Evolutionary conservation across 2,113 vertebrate genomes (phyloP).

Genomic region (Zosterops hypoxanthus): DNA sequence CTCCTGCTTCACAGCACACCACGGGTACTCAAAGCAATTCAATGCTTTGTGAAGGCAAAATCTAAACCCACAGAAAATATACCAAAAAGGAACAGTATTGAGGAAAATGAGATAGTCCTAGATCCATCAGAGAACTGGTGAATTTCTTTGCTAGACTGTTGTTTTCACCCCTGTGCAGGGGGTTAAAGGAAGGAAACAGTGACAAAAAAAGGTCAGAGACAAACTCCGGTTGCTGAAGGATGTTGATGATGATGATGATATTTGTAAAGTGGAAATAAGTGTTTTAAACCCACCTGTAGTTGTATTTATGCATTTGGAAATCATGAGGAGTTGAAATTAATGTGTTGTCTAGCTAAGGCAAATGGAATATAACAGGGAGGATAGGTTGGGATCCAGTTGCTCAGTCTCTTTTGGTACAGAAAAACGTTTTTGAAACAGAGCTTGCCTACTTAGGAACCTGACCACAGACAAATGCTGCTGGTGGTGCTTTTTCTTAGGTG

Average conservation of each 20-base stretch:
- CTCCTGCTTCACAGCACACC: not conserved
- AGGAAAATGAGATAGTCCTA: not conserved
- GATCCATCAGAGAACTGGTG: not conserved
- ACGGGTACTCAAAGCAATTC: not conserved
- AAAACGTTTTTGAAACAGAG: not conserved
- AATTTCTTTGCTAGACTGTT: not conserved
- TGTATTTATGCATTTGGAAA: not conserved
- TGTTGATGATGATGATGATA: not conserved
- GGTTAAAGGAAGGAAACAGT: not conserved
- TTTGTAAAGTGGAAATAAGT: not conserved
- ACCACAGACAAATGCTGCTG: not conserved
- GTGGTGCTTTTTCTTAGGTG: not conserved
- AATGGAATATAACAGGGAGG: not conserved
- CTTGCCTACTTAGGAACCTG: not conserved
- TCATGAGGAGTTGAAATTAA: not conserved
- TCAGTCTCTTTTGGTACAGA: not conserved
- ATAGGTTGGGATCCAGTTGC: accelerated
- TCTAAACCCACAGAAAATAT: not conserved
- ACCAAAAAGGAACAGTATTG: accelerated
- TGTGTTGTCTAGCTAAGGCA: not conserved
- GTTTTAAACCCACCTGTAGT: not conserved
- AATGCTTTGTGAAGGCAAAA: accelerated
- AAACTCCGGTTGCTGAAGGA: not conserved
- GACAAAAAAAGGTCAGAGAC: not conserved
- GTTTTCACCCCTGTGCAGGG: not conserved